Base-by-base conservation (phyloP, 2,888 invertebrate species). In the Marronus borbonicus region DNA sequence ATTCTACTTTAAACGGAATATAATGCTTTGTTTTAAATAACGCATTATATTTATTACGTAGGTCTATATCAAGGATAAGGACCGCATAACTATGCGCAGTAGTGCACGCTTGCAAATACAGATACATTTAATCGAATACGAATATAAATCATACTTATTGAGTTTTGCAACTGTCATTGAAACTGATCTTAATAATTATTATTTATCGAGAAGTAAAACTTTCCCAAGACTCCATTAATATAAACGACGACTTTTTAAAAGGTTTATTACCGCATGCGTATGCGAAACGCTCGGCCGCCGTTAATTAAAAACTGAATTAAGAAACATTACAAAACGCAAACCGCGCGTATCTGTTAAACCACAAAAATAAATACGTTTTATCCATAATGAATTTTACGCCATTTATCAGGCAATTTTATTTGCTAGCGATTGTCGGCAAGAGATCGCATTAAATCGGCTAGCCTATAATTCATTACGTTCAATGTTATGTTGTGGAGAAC, bases 361-460 rank as follows among this genome's bases (percentile, higher is more conserved):
- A 68, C 49, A 52, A 50, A 50, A 50, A 50, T 50, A 28, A 68
- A 24, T 65, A 28, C 68, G 8, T 50, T 68, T 68, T 68, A 68
- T 50, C 50, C 24, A n/a, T 72, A 72, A 72, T 72, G 58, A 72
- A 72, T 72, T 39, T 72, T 72, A 24, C 39, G 58, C 72, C 72
- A 39, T 72, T 72, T 58, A 72, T 72, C 72, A 58, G 49, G 4
- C 39, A 31, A 68, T 68, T 50, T 68, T 68, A 68, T 68, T 68
- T 39, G 28, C 28, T 49, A 4, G 50, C 14, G 12, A 62, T 62
- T 62, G 62, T 62, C 62, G 31, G 31, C 62, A n/a, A 62, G 20
- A 28, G 31, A 14, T 62, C 62, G 14, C 28, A 62, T 62, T 62
- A 62, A 28, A 62, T 62, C 62, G 62, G 14, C 62, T 8, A 28